phyloP scores from a whole-genome alignment of 1,140 invertebrate genomes.

The Popillia japonica region DNA sequence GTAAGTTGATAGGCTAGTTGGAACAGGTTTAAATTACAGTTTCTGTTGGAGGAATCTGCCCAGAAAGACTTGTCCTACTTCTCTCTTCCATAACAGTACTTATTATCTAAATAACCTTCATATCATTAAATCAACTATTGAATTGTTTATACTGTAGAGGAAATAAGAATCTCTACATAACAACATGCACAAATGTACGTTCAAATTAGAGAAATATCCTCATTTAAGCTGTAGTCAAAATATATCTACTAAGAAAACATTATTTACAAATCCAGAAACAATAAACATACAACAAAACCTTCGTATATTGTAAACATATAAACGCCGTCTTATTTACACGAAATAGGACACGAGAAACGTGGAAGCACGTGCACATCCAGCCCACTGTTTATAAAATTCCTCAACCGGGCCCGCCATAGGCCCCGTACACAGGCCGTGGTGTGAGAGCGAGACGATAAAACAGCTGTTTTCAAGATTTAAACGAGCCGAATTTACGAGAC shows the following conservation, averaged over 20 bases:
- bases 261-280: neutral
- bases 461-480: conserved; percentile 15
- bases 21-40: too few species aligned
- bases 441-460: neutral
- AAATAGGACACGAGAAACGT: neutral
- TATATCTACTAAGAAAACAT: neutral
- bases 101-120: too few species aligned
- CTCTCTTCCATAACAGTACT: too few species aligned
- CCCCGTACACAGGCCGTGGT: too few species aligned
- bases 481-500: conserved; percentile 3
- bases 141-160: too few species aligned
- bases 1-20: too few species aligned
- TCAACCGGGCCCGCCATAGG: neutral
- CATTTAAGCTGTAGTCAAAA: neutral
- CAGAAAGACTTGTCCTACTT: too few species aligned
- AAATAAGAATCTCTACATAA: too few species aligned
- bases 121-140: too few species aligned
- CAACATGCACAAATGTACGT: too few species aligned
- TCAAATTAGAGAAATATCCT: too few species aligned
- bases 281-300: neutral
- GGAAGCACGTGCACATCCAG: neutral
- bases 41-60: too few species aligned
- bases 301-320: neutral
- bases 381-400: conserved; percentile 9
- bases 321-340: neutral